Conservation (phyloP, 2,113 vertebrate species). For the Coturnix japonica region DNA sequence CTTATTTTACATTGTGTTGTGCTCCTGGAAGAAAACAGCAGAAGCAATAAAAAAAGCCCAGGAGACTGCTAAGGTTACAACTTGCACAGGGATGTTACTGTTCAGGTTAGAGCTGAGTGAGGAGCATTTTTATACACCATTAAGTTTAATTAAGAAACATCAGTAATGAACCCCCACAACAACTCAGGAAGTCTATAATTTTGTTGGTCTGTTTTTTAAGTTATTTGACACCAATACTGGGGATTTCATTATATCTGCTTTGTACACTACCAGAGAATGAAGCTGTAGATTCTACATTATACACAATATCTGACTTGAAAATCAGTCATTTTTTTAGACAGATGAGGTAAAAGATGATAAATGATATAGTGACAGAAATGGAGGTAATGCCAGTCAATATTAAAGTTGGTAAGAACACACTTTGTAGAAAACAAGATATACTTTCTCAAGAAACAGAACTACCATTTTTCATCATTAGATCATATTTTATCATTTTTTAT, state of each 20-base stretch:
- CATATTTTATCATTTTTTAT: neutral
- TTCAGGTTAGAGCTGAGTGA: neutral
- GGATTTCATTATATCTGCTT: neutral
- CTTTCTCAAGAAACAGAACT: neutral
- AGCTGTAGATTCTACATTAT: neutral
- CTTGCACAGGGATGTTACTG: neutral
- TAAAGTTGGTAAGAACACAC: neutral
- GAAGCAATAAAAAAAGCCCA: neutral
- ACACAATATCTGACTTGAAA: neutral
- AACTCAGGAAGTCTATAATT: neutral
- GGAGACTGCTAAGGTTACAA: neutral
- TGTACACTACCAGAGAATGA: neutral
- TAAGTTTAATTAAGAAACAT: neutral
- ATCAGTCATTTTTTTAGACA: neutral
- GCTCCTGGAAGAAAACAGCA: constrained; percentile 2
- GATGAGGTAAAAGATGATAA: neutral
- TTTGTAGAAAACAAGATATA: neutral
- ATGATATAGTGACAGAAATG: neutral
- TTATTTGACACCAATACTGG: neutral
- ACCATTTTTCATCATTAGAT: neutral
- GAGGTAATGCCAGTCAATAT: neutral
- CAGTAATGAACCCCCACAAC: neutral
- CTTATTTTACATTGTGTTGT: neutral
- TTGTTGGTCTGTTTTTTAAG: neutral
- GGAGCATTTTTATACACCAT: neutral